Evolutionary conservation across 2,113 vertebrate species (phyloP).

Genomic region (Etheostoma spectabile): DNA sequence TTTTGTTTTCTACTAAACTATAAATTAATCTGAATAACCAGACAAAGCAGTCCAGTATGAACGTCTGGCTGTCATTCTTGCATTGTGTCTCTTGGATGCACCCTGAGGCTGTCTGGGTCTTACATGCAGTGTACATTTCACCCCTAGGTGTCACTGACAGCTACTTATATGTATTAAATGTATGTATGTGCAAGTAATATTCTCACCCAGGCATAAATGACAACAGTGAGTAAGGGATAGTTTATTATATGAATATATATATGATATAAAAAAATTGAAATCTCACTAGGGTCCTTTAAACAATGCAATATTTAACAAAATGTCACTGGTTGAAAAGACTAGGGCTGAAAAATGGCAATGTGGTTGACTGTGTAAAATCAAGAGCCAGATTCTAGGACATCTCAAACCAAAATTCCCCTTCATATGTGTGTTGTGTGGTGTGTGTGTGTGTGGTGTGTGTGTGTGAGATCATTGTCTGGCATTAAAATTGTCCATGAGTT

Average conservation of each 20-base stretch:
- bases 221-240: not conserved
- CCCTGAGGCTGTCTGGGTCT: not conserved
- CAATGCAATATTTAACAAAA: not conserved
- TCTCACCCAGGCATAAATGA: not conserved
- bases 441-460: conserved; percentile 35
- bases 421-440: conserved; percentile 10
- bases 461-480: conserved; percentile 52
- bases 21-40: not conserved
- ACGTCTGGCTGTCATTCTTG: not conserved
- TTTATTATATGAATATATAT: conserved; percentile 3
- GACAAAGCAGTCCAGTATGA: not conserved
- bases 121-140: conserved; percentile 38
- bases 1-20: not conserved
- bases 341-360: conserved; percentile 2
- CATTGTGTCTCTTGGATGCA: not conserved
- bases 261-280: not conserved
- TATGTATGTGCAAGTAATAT: not conserved
- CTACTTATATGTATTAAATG: not conserved
- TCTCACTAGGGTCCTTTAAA: not conserved
- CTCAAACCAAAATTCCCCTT: conserved; percentile 16
- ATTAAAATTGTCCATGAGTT: conserved; percentile 36
- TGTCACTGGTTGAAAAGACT: not conserved
- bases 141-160: conserved; percentile 80
- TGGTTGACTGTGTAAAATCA: conserved; percentile 2
- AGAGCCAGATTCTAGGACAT: conserved; percentile 3